phyloP scores from a whole-genome alignment of 1,140 invertebrate species.

The Pseudomyrmex flavicornis region DNA sequence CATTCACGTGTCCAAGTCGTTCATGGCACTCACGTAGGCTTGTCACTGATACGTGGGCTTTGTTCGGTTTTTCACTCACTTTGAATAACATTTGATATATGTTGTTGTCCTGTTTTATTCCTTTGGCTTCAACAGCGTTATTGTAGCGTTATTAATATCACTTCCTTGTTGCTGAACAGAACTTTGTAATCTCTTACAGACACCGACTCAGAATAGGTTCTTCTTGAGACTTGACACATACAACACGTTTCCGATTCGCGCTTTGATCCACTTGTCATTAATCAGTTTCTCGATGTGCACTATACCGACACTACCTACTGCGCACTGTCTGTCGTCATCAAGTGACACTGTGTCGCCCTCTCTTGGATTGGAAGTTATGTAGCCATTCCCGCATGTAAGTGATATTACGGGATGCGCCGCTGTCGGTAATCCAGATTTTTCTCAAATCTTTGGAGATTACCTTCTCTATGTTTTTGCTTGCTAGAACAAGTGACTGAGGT shows the following conservation, averaged over 20 bases:
- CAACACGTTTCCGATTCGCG: slow-evolving; percentile 58
- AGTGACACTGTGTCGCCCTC: slow-evolving; percentile 65
- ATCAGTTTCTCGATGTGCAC: neutral
- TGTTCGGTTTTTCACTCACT: neutral
- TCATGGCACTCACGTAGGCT: slow-evolving; percentile 56
- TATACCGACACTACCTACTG: neutral
- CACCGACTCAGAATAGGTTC: slow-evolving; percentile 74
- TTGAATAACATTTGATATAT: slow-evolving; percentile 62
- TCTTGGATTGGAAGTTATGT: slow-evolving; percentile 25
- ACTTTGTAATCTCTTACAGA: slow-evolving; percentile 63
- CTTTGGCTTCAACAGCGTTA: slow-evolving; percentile 42
- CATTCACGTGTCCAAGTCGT: slow-evolving; percentile 58
- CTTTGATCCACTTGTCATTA: neutral
- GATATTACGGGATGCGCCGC: slow-evolving; percentile 63
- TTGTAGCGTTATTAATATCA: slow-evolving; percentile 45
- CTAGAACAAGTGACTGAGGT: neutral
- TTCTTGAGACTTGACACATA: slow-evolving; percentile 62
- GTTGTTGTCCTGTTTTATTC: slow-evolving; percentile 59
- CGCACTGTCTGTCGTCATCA: neutral
- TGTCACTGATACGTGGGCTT: slow-evolving; percentile 35
- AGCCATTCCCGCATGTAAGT: slow-evolving; percentile 50
- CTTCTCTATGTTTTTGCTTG: too few relatives aligned
- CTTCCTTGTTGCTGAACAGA: slow-evolving; percentile 43
- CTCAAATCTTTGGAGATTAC: neutral
- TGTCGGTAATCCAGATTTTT: slow-evolving; percentile 39